Conservation (phyloP, 2,113 vertebrate species). For the Pogona vitticeps region DNA sequence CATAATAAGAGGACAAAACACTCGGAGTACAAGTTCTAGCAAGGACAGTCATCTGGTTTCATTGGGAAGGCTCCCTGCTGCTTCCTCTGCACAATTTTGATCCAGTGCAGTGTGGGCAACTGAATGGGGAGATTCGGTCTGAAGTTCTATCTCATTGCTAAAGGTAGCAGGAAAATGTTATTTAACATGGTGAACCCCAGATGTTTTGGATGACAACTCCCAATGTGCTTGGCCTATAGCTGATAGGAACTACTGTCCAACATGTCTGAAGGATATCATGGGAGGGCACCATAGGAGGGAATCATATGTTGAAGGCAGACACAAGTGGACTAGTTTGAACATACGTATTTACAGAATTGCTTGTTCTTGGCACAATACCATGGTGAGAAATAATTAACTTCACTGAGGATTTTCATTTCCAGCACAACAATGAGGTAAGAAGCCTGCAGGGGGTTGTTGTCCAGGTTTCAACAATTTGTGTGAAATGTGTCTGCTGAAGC, state of each 20-base stretch:
- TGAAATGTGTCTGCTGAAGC: too few species aligned
- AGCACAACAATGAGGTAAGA: too few species aligned
- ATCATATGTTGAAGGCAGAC: background rate
- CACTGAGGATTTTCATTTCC: too few species aligned
- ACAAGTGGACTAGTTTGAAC: background rate
- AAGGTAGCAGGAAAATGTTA: background rate
- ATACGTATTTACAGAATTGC: too few species aligned
- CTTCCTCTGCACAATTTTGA: background rate
- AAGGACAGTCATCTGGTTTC: background rate
- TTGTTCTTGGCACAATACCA: background rate
- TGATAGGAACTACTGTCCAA: background rate
- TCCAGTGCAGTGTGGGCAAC: background rate
- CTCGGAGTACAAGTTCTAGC: slow-evolving; percentile 10
- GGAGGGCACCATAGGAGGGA: background rate
- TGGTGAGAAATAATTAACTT: too few species aligned
- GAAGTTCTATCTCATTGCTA: background rate
- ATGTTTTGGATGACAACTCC: background rate
- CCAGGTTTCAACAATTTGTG: too few species aligned
- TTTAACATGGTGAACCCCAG: background rate
- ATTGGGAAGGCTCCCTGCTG: background rate
- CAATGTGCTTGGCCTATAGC: background rate
- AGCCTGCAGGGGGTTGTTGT: too few species aligned
- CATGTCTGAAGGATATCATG: background rate
- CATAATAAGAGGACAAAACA: slow-evolving; percentile 11
- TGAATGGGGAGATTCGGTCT: background rate